Base-by-base conservation (phyloP, 2,797 vertebrate species). In the Parambassis ranga region DNA sequence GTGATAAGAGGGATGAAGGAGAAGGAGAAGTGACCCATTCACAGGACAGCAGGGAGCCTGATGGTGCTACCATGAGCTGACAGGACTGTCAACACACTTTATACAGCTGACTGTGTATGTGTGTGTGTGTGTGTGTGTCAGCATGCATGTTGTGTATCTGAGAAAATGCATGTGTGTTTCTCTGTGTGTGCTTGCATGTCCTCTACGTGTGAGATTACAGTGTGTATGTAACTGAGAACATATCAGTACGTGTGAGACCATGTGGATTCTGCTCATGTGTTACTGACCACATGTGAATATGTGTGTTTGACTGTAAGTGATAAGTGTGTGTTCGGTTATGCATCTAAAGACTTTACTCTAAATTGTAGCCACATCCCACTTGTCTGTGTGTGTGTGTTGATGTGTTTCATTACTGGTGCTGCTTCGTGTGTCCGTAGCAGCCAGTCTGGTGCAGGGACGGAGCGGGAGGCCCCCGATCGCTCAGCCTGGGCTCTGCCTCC, bases 391-490 rank as follows among this genome's bases (percentile, higher is more conserved):
- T 15, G 8, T 50, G 32, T 18, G 35, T 56, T 42, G 8, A 35
- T 75, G 87, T 86, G 86, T 93, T 92, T 88, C 87, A 92, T 92
- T 92, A 92, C 84, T 82, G 52, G 81, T 84, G 74, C 79, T 79
- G 86, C 90, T 90, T 91, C 89, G 87, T 85, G 81, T 64, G 61
- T 84, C 65, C 64, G 83, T 39, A 66, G 58, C 75, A 81, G 65
- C 46, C 63, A 76, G 49, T 73, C 57, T 78, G 74, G 57, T 67
- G 65, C 61, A 73, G 65, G 69, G 71, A 75, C 46, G 47, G 74
- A 63, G 55, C 35, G 78, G 81, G 75, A 84, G 90, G 80, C 87
- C 87, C 81, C 88, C 89, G 91, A 94, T 94, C 93, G 92, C 93
- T 94, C 93, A 92, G 91, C 91, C 87, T 85, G 87, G 55, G 68